These are phyloP conservation scores for Hedychridium roseum DNA, from an alignment of 2,888 invertebrate genomes.

Conservation along the genomic window DNA sequence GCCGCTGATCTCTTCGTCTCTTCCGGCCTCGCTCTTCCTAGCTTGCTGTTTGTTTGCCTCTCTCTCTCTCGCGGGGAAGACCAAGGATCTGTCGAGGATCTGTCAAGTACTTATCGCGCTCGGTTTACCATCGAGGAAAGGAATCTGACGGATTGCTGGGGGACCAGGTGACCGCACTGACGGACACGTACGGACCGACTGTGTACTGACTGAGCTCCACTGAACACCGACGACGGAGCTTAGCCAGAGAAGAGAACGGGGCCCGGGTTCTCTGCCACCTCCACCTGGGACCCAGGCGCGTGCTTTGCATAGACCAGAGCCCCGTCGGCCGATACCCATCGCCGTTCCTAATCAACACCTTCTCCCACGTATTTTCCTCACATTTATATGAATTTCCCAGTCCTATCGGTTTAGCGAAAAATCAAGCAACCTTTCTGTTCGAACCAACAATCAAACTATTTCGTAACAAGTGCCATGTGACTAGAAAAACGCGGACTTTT, in stretches of 20 bases:
- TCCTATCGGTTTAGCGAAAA: too few species aligned
- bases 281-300: conserved; percentile 44
- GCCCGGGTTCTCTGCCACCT: conserved; percentile 51
- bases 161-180: conserved; percentile 58
- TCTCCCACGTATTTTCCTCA: background rate
- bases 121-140: conserved; percentile 28
- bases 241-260: conserved; percentile 54
- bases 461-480: too few species aligned
- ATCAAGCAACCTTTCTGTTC: too few species aligned
- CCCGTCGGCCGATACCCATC: too few species aligned
- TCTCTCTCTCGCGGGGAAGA: conserved; percentile 16
- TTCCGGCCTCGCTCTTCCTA: conserved; percentile 5
- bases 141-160: conserved; percentile 18
- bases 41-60: conserved; percentile 2
- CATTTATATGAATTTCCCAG: too few species aligned
- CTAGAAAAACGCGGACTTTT: too few species aligned
- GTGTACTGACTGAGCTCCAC: conserved; percentile 59
- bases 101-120: conserved; percentile 22
- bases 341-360: too few species aligned
- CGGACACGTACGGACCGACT: conserved; percentile 53
- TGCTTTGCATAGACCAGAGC: too few species aligned
- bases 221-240: conserved; percentile 49
- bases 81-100: conserved; percentile 14
- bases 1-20: conserved; percentile 32
- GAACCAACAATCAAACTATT: too few species aligned